These are phyloP conservation scores for Leuciscus waleckii DNA, from an alignment of 2,797 vertebrate species.

Conservation along the genomic window DNA sequence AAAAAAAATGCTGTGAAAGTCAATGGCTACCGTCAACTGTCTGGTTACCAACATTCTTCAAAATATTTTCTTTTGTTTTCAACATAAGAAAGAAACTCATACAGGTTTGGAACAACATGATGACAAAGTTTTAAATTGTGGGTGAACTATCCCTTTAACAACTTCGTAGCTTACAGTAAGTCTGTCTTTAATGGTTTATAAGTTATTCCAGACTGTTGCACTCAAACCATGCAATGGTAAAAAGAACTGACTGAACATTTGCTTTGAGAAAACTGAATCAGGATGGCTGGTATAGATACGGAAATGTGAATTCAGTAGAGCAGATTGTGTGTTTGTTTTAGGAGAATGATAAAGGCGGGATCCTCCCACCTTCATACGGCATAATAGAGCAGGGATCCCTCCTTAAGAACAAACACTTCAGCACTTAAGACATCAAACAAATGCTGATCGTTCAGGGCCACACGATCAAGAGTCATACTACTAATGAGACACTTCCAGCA, in stretches of 20 bases:
- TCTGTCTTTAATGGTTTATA: too few relatives aligned
- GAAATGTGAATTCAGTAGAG: neutral
- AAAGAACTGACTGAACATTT: conserved; percentile 6
- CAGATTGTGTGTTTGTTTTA: neutral
- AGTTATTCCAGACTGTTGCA: too few relatives aligned
- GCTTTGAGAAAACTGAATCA: neutral
- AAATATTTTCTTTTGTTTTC: too few relatives aligned
- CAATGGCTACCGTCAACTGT: too few relatives aligned
- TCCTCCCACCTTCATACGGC: conserved; percentile 35
- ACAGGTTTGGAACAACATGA: too few relatives aligned
- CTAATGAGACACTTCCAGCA: neutral
- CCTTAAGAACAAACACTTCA: conserved; percentile 77
- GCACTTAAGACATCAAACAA: conserved; percentile 69
- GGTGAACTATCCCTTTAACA: too few relatives aligned
- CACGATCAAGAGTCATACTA: neutral
- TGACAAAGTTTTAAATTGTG: too few relatives aligned
- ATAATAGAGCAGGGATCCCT: conserved; percentile 58
- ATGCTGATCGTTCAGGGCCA: neutral
- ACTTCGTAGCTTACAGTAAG: too few relatives aligned
- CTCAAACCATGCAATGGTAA: neutral
- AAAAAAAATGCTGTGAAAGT: too few relatives aligned
- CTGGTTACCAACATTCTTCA: too few relatives aligned
- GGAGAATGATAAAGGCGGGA: neutral
- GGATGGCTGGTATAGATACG: neutral
- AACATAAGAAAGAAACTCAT: too few relatives aligned